Conservation (phyloP, 35 echinoderm and acorn worm genomes). For the Stichopus chloronotus region DNA sequence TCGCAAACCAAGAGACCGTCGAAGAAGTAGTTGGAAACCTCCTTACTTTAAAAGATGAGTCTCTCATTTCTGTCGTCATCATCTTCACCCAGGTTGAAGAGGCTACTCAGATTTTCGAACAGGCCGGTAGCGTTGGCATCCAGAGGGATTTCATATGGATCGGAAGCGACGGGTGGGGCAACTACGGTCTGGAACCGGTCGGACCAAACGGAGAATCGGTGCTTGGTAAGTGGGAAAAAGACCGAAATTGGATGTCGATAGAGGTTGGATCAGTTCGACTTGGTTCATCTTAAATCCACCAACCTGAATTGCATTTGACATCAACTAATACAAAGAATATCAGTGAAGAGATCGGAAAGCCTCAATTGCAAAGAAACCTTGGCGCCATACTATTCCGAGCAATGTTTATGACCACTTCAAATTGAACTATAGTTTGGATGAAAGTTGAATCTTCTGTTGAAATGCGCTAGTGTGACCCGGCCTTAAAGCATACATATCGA, state of each 20-base stretch:
- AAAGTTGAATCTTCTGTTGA: too few species aligned
- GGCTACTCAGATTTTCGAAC: constrained; percentile 44
- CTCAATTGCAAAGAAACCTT: too few species aligned
- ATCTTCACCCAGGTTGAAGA: constrained; percentile 73
- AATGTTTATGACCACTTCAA: too few species aligned
- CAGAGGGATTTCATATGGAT: constrained; percentile 79
- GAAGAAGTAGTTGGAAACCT: background rate
- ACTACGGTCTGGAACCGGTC: constrained; percentile 56
- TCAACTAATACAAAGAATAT: too few species aligned
- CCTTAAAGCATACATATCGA: too few species aligned
- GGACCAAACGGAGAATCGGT: constrained; percentile 9
- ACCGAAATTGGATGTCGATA: background rate
- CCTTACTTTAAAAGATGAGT: background rate
- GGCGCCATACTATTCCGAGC: too few species aligned
- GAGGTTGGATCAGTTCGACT: constrained; percentile 9
- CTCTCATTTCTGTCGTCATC: constrained; percentile 68
- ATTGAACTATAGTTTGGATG: too few species aligned
- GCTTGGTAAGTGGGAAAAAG: constrained; percentile 46
- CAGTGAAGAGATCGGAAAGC: too few species aligned
- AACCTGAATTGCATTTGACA: too few species aligned
- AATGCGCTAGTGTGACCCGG: too few species aligned
- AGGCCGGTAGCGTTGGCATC: background rate
- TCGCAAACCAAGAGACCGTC: background rate
- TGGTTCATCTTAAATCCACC: too few species aligned
- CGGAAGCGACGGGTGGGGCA: constrained; percentile 78